These are phyloP conservation scores for Lysandra bellargus DNA, from an alignment of 2,888 invertebrate genomes.

Conservation along the genomic window DNA sequence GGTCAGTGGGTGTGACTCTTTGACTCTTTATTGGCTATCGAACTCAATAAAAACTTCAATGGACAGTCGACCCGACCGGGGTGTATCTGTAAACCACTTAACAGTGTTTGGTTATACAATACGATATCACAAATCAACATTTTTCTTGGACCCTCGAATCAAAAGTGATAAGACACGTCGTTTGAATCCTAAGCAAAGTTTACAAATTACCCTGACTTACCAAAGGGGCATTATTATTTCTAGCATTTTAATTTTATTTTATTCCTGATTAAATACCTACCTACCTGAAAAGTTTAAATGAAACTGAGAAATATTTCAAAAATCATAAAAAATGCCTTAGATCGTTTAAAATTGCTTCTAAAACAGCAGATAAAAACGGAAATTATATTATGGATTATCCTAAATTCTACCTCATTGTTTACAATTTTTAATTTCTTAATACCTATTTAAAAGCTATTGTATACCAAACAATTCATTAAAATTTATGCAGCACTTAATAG, in stretches of 20 bases:
- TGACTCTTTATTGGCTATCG: conserved; percentile 64
- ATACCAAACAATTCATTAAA: background rate
- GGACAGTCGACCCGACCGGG: conserved; percentile 32
- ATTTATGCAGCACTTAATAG: background rate
- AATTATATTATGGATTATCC: too few species aligned
- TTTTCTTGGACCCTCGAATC: background rate
- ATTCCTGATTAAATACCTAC: too few species aligned
- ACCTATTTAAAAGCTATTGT: background rate
- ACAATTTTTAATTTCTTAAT: background rate
- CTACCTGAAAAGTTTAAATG: too few species aligned
- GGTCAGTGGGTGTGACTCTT: conserved; percentile 62
- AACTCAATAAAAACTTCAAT: conserved; percentile 48
- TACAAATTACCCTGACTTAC: background rate
- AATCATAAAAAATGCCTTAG: too few species aligned
- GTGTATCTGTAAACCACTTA: conserved; percentile 34
- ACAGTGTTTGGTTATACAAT: background rate
- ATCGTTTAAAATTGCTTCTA: too few species aligned
- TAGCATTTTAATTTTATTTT: background rate
- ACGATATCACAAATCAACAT: conserved; percentile 20
- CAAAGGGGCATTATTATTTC: background rate
- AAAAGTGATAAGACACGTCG: conserved; percentile 17
- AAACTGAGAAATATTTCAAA: too few species aligned
- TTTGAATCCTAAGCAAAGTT: background rate
- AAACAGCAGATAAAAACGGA: too few species aligned
- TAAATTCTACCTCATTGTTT: background rate